Percentiles rank a stretch among this genome's conserved stretches.
Evolutionary conservation across 2,113 vertebrate species (phyloP).

Genomic region (Poeciliopsis occidentalis): DNA sequence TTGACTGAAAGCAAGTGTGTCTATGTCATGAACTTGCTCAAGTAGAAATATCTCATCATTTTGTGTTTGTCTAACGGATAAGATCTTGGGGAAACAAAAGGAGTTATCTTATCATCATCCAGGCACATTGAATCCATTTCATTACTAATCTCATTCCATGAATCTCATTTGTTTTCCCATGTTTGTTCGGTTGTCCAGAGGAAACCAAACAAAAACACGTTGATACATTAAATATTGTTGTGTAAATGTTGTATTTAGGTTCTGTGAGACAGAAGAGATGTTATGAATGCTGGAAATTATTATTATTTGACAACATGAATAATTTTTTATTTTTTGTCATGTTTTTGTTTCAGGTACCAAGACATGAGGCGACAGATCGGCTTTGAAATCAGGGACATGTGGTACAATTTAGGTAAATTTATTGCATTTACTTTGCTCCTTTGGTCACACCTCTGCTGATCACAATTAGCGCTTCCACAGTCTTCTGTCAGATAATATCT

Average conservation of each 20-base stretch:
- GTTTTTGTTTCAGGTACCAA: slow-evolving; percentile 85
- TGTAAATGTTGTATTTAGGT: not conserved
- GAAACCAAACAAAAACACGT: not conserved
- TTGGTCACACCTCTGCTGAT: not conserved
- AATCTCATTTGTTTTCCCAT: not conserved
- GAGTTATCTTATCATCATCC: not conserved
- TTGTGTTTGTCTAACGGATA: slow-evolving; percentile 7
- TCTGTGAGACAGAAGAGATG: not conserved
- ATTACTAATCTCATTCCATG: not conserved
- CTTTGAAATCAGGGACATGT: slow-evolving; percentile 99
- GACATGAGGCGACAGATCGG: slow-evolving; percentile 98
- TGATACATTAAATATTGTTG: not conserved
- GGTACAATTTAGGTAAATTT: slow-evolving; percentile 95
- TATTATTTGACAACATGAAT: not conserved
- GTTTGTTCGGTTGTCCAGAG: not conserved
- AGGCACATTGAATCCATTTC: not conserved
- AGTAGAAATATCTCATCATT: slow-evolving; percentile 1
- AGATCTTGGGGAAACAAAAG: not conserved
- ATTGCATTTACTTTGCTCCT: not conserved
- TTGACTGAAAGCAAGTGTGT: not conserved
- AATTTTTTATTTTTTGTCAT: not conserved
- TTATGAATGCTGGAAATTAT: not conserved
- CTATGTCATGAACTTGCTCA: not conserved
- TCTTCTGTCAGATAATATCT: not conserved
- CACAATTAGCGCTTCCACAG: not conserved